phyloP scores from a whole-genome alignment of 2,888 invertebrate genomes.

The Amphipoea oculea region DNA sequence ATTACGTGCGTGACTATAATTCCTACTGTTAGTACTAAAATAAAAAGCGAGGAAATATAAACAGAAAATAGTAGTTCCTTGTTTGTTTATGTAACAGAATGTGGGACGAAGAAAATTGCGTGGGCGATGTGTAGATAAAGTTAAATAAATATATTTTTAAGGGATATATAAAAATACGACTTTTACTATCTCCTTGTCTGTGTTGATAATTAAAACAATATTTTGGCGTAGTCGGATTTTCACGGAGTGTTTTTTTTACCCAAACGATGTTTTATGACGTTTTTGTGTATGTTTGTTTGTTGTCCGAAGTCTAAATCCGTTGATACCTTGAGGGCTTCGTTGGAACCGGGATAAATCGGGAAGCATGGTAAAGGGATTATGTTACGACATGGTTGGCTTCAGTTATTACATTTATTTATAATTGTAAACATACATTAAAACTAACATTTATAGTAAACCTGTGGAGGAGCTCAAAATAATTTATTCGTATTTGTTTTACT shows the following conservation, averaged over 20 bases:
- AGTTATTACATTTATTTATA: conserved; percentile 21
- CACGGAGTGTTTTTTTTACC: not conserved
- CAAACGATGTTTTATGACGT: not conserved
- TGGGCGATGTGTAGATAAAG: conserved; percentile 23
- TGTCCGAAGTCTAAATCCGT: conserved; percentile 25
- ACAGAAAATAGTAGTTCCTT: conserved; percentile 40
- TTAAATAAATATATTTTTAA: conserved; percentile 50
- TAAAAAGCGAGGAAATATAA: conserved; percentile 42
- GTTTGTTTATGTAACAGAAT: conserved; percentile 54
- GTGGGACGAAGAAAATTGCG: conserved; percentile 36
- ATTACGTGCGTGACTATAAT: conserved; percentile 43
- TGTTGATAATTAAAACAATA: conserved; percentile 22
- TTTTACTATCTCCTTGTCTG: conserved; percentile 26
- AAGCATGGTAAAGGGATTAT: conserved; percentile 28
- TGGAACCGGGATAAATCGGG: conserved; percentile 16
- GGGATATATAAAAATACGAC: conserved; percentile 37
- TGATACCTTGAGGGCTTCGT: conserved; percentile 44
- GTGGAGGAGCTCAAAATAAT: not conserved
- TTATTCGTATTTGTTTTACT: not conserved
- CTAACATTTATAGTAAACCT: not conserved
- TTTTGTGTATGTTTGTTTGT: conserved; percentile 12
- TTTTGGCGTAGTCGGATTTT: conserved; percentile 3
- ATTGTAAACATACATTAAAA: not conserved
- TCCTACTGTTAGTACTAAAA: conserved; percentile 26
- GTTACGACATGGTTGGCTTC: conserved; percentile 25